Conservation (phyloP, 1,140 invertebrate species). For the Nasonia giraulti region DNA sequence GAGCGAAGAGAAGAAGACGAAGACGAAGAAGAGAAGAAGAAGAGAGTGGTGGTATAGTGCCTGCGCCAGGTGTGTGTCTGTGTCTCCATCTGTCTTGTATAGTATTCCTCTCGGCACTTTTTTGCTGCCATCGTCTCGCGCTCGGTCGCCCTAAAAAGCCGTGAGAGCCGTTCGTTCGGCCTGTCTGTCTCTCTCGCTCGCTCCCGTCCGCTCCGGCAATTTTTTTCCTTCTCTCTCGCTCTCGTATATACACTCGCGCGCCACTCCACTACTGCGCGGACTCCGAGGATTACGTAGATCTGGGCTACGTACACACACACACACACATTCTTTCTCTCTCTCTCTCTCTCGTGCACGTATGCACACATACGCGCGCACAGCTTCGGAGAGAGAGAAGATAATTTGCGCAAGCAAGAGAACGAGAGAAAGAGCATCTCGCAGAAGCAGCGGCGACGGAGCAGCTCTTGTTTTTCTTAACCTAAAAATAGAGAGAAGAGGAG, state of each 20-base stretch:
- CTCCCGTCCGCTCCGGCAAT: conserved; percentile 20
- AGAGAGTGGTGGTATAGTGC: conserved; percentile 48
- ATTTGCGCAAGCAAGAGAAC: conserved; percentile 15
- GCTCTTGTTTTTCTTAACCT: conserved; percentile 47
- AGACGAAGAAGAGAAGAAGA: background rate
- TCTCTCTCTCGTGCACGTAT: too few relatives aligned
- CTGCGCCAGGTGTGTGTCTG: conserved; percentile 45
- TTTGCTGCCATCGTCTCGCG: conserved; percentile 16
- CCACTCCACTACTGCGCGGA: conserved; percentile 1
- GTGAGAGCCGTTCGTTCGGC: background rate
- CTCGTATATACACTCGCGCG: conserved; percentile 22
- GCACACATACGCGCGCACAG: background rate
- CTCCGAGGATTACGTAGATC: conserved; percentile 3
- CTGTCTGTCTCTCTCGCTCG: background rate
- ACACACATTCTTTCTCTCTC: too few relatives aligned
- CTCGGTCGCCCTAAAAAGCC: conserved; percentile 16
- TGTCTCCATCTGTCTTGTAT: conserved; percentile 10
- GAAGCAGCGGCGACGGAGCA: background rate
- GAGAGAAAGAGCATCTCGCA: background rate
- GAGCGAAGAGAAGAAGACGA: background rate
- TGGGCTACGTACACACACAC: conserved; percentile 17
- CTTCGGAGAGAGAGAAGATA: conserved; percentile 15
- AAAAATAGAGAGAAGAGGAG: conserved; percentile 40
- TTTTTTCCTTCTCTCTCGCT: conserved; percentile 30
- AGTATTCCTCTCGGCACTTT: conserved; percentile 38